phyloP scores from a whole-genome alignment of 2,113 vertebrate genomes.

The Rhineura floridana region DNA sequence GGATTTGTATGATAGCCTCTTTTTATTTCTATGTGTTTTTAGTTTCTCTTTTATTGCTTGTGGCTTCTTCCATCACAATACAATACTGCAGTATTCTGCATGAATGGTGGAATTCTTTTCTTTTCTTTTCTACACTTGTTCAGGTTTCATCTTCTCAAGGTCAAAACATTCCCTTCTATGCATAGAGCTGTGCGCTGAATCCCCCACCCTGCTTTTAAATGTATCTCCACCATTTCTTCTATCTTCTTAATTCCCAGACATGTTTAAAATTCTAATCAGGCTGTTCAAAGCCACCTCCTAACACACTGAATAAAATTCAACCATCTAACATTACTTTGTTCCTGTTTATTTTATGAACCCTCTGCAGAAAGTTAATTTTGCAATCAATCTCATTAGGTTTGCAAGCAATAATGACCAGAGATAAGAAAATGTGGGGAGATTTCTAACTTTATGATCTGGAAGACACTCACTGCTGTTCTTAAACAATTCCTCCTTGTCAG shows the following conservation, averaged over 20 bases:
- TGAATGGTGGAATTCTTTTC: slow-evolving; percentile 42
- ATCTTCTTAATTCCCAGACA: slow-evolving; percentile 67
- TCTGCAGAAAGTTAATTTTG: slow-evolving; percentile 70
- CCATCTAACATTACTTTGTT: slow-evolving; percentile 60
- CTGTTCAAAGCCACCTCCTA: slow-evolving; percentile 45
- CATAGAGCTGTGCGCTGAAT: slow-evolving; percentile 49
- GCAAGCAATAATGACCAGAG: slow-evolving; percentile 47
- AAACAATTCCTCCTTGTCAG: slow-evolving; percentile 26
- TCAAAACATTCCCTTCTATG: slow-evolving; percentile 56
- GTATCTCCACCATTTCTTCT: slow-evolving; percentile 44
- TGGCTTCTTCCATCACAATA: slow-evolving; percentile 23
- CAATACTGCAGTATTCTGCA: background rate
- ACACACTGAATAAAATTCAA: slow-evolving; percentile 62
- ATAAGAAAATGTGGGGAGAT: slow-evolving; percentile 54
- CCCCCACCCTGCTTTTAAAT: slow-evolving; percentile 1
- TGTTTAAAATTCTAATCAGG: slow-evolving; percentile 75
- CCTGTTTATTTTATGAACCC: slow-evolving; percentile 66
- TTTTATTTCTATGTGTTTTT: slow-evolving; percentile 21
- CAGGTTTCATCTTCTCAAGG: slow-evolving; percentile 72
- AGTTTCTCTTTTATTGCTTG: slow-evolving; percentile 27
- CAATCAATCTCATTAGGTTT: slow-evolving; percentile 63
- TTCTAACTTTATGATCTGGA: slow-evolving; percentile 17
- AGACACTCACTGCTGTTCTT: slow-evolving; percentile 10
- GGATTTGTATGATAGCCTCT: background rate
- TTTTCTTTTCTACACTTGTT: slow-evolving; percentile 45